Base-by-base conservation (phyloP, 2,113 vertebrate species). In the Leptosomus discolor region DNA sequence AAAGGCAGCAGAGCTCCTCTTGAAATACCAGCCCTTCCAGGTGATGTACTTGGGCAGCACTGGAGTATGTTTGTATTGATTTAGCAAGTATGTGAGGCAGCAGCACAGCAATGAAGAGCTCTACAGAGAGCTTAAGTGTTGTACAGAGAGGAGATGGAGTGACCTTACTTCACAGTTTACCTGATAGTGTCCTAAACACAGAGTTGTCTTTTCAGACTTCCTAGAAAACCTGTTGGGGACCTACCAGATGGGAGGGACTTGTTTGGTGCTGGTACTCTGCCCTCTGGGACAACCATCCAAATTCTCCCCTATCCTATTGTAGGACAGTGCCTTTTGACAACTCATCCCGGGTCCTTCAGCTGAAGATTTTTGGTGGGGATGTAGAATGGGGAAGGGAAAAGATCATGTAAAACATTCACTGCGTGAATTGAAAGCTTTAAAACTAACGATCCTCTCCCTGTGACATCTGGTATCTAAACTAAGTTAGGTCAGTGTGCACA, bases 41-140 rank as follows among this genome's bases (percentile, higher is more conserved):
- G 65, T 46, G 48, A 85, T 76, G 94, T 85, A 82, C 91, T 95
- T 83, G 63, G 92, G 74, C 84, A 78, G 77, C 21, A 1, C 79
- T 93, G 71, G 85, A 97, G 88, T 92, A 5, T 97, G 89, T 96
- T 96, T 95, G 45, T 5, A 48, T 94, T 96, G 95, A 94, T 97
- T 96, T 90, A 87, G 87, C 87, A 96, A 34, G 87, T 96, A 97
- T 97, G 95, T 48, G 58, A 85, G 80, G 95, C 92, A 94, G 92
- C 91, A 79, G 94, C 76, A 64, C 2, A 26, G 80, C 73, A 7
- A 1, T 68, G 61, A 69, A 95, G 91, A 91, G 78, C 81, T 22
- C 81, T 80, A 23, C 61, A 65, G 71, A 45, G 51, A 34, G 58
- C 21, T 77, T 2, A 20, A 76, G 61, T 16, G 29, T 15, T 73